phyloP scores from a whole-genome alignment of 2,888 invertebrate species.

The Lamproptera curius region DNA sequence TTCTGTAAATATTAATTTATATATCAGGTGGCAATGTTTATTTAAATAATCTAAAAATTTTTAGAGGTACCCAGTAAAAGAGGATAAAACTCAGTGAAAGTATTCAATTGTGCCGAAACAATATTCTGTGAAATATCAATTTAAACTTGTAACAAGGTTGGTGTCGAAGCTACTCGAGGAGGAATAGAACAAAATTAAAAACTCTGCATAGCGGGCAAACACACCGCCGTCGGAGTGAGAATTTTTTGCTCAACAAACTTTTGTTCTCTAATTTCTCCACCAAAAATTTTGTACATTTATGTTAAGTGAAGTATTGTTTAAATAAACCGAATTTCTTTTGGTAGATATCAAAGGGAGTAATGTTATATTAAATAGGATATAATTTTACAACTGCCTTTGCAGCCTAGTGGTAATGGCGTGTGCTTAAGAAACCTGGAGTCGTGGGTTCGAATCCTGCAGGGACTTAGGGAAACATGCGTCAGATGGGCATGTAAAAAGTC shows the following conservation, averaged over 20 bases:
- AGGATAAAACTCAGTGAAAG: constrained; percentile 6
- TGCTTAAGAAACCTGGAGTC: too few relatives aligned
- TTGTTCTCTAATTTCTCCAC: constrained; percentile 12
- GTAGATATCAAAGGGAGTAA: too few relatives aligned
- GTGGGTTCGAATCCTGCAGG: too few relatives aligned
- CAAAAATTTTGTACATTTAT: constrained; percentile 4
- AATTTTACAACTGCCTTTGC: too few relatives aligned
- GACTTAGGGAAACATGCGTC: too few relatives aligned
- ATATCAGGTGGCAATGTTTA: not conserved
- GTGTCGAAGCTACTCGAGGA: constrained; percentile 19
- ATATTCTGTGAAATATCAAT: constrained; percentile 21
- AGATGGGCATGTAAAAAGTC: too few relatives aligned
- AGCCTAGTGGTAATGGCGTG: too few relatives aligned
- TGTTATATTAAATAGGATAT: too few relatives aligned
- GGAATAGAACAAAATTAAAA: constrained; percentile 19
- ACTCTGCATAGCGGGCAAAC: constrained; percentile 15
- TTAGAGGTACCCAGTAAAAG: not conserved
- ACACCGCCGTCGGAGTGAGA: constrained; percentile 2
- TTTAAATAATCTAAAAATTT: not conserved
- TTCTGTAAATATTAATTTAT: too few relatives aligned
- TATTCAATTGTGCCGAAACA: constrained; percentile 19
- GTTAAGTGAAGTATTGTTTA: not conserved
- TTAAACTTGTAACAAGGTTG: constrained; percentile 21
- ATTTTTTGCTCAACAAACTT: constrained; percentile 11
- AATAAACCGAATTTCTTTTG: too few relatives aligned